Conservation (phyloP, 2,888 invertebrate genomes). For the Idaea straminata region DNA sequence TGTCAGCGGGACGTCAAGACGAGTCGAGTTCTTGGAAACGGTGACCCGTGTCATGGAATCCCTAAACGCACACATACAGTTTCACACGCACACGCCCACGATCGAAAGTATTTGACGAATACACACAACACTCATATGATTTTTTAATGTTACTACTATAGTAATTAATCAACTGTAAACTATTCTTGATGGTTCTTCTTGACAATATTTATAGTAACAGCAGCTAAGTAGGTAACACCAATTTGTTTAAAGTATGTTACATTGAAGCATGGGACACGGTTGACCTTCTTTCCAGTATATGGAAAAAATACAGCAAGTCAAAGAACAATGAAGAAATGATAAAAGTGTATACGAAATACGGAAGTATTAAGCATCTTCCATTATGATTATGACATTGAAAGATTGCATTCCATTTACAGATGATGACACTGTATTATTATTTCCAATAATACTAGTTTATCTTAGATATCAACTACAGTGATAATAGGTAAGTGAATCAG, state of each 20-base stretch:
- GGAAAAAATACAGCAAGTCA: not conserved
- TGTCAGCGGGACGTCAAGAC: slow-evolving; percentile 79
- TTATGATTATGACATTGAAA: slow-evolving; percentile 31
- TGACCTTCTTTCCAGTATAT: not conserved
- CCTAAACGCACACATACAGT: slow-evolving; percentile 62
- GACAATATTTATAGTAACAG: not conserved
- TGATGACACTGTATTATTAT: not conserved
- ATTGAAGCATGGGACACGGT: not conserved
- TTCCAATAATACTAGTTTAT: not conserved
- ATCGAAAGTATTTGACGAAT: not conserved
- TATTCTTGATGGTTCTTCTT: not conserved
- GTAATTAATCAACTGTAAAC: not conserved
- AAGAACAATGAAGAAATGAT: slow-evolving; percentile 17
- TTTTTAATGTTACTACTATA: not conserved
- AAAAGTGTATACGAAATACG: not conserved
- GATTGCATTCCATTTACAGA: slow-evolving; percentile 37
- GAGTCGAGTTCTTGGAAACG: slow-evolving; percentile 77
- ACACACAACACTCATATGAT: not conserved
- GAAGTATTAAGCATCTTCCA: slow-evolving; percentile 17
- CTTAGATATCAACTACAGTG: not conserved
- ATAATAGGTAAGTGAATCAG: not conserved
- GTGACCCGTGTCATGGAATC: slow-evolving; percentile 81
- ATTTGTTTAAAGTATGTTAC: not conserved
- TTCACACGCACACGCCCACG: slow-evolving; percentile 41
- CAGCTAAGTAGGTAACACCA: not conserved